Evolutionary conservation across 1,140 invertebrate species (phyloP).

Genomic region (Aphaenogaster floridana): DNA sequence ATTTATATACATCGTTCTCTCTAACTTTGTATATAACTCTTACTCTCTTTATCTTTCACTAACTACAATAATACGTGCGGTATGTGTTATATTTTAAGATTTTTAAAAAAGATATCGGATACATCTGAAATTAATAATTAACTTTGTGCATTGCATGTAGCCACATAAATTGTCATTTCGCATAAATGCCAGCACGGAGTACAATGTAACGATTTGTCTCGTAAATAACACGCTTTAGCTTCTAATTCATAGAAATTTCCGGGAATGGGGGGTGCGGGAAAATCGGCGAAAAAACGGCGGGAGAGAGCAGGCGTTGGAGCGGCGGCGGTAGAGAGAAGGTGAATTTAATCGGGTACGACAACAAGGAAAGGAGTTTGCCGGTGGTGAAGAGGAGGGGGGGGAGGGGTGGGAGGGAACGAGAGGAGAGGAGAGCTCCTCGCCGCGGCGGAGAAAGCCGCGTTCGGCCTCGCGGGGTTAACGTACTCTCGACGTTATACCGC

Average conservation of each 20-base stretch:
- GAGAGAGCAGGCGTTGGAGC: background rate
- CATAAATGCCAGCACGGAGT: no score
- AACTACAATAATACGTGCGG: background rate
- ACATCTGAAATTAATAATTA: background rate
- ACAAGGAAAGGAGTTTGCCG: conserved; percentile 59
- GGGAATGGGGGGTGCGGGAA: background rate
- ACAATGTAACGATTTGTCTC: background rate
- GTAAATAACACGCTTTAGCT: background rate
- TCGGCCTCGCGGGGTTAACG: conserved; percentile 81
- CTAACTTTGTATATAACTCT: background rate
- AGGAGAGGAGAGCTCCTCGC: conserved; percentile 62
- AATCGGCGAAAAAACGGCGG: conserved; percentile 8
- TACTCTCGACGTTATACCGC: conserved; percentile 78
- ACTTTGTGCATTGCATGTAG: no score
- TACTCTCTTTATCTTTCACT: background rate
- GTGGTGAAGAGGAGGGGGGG: conserved; percentile 38
- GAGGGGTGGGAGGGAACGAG: background rate
- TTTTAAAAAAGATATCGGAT: background rate
- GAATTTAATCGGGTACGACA: conserved; percentile 67
- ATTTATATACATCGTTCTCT: background rate
- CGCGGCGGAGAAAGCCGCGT: conserved; percentile 80
- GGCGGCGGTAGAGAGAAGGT: conserved; percentile 61
- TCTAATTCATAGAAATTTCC: conserved; percentile 1
- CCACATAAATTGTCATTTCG: background rate
- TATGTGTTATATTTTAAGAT: conserved; percentile 2